phyloP scores from a whole-genome alignment of 2,888 invertebrate species.

The Byasa hedistus region DNA sequence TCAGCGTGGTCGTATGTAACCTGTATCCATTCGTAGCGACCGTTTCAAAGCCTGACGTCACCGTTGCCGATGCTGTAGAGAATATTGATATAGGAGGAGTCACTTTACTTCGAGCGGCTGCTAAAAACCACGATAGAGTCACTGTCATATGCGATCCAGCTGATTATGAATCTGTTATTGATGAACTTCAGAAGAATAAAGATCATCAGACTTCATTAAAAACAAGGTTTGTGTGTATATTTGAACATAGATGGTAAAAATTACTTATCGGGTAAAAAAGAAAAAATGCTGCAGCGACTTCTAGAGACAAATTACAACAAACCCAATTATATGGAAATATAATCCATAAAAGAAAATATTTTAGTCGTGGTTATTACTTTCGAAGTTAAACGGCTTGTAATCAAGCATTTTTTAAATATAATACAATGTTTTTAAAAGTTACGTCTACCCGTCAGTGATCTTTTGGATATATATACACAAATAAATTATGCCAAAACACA shows the following conservation, averaged over 20 bases:
- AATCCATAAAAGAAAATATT: too few relatives aligned
- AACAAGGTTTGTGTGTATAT: conserved; percentile 79
- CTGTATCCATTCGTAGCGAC: conserved; percentile 97
- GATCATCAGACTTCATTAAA: conserved; percentile 85
- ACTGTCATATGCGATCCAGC: conserved; percentile 94
- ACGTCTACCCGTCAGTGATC: too few relatives aligned
- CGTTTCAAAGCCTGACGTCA: conserved; percentile 88
- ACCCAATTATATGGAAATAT: too few relatives aligned
- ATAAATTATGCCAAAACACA: too few relatives aligned
- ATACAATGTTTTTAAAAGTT: too few relatives aligned
- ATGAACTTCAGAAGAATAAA: conserved; percentile 83
- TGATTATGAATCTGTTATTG: conserved; percentile 89
- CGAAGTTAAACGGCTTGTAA: too few relatives aligned
- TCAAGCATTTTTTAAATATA: too few relatives aligned
- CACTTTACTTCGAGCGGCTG: conserved; percentile 95
- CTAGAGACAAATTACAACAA: too few relatives aligned
- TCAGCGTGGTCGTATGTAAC: conserved; percentile 96
- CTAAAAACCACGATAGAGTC: conserved; percentile 97
- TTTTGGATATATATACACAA: too few relatives aligned
- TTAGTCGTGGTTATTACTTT: too few relatives aligned
- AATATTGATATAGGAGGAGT: conserved; percentile 99
- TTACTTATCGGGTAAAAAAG: neutral
- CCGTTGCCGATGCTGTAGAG: conserved; percentile 93
- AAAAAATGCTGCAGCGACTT: too few relatives aligned
- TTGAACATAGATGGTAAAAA: neutral